phyloP scores from a whole-genome alignment of 1,140 invertebrate genomes.

The Choristoneura fumiferana region DNA sequence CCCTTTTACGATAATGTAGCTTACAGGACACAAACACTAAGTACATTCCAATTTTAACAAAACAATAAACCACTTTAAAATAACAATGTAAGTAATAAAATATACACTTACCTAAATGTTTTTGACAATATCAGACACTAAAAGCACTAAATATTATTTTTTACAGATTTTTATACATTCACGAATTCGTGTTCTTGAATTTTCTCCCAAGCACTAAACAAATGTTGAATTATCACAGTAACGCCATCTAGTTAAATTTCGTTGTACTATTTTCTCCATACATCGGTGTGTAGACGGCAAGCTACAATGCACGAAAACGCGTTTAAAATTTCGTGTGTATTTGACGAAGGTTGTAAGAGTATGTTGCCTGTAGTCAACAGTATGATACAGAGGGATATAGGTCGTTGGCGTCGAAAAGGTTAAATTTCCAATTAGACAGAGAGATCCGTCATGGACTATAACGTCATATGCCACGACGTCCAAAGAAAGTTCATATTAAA shows the following conservation, averaged over 20 bases:
- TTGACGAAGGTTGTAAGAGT: not conserved
- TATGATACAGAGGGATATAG: too few relatives aligned
- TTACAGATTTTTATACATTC: too few relatives aligned
- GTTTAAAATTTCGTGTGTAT: not conserved
- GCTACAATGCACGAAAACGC: not conserved
- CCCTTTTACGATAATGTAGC: slow-evolving; percentile 28
- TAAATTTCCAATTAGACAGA: too few relatives aligned
- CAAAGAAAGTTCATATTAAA: not conserved
- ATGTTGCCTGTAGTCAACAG: too few relatives aligned
- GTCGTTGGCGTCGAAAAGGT: too few relatives aligned
- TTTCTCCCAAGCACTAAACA: slow-evolving; percentile 1
- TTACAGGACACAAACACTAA: slow-evolving; percentile 32
- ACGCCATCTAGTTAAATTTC: not conserved
- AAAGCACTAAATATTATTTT: not conserved
- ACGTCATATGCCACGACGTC: too few relatives aligned
- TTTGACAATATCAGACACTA: not conserved
- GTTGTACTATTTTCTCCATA: not conserved
- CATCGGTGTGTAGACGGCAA: slow-evolving; percentile 1
- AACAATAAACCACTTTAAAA: not conserved
- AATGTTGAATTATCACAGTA: not conserved
- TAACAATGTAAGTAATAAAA: not conserved
- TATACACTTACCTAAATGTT: slow-evolving; percentile 5
- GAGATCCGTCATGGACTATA: too few relatives aligned
- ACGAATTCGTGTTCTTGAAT: not conserved
- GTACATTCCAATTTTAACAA: slow-evolving; percentile 1